Evolutionary conservation across 2,797 vertebrate genomes (phyloP).

Genomic region (Gadopsis marmoratus): DNA sequence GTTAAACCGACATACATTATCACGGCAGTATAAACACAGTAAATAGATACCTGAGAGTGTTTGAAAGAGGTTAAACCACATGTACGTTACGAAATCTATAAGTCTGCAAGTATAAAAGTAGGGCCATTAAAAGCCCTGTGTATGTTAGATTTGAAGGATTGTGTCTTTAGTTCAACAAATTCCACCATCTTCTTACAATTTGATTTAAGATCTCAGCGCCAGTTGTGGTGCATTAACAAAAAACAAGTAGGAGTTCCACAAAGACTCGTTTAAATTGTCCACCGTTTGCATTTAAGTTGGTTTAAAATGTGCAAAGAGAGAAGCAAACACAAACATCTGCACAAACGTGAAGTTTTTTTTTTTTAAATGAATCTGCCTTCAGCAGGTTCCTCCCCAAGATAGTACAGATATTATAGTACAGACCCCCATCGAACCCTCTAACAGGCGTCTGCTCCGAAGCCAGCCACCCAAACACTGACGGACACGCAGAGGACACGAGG

Average conservation of each 20-base stretch:
- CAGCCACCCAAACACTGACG: background rate
- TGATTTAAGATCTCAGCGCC: background rate
- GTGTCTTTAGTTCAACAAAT: background rate
- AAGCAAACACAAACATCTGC: background rate
- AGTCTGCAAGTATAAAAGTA: background rate
- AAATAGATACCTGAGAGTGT: background rate
- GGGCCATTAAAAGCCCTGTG: conserved; percentile 1
- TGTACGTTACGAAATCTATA: conserved; percentile 2
- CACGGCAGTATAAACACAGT: conserved; percentile 23
- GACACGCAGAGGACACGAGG: background rate
- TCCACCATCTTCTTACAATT: background rate
- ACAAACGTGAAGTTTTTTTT: background rate
- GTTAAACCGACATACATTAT: conserved; percentile 16
- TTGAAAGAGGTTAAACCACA: background rate
- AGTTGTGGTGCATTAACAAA: background rate
- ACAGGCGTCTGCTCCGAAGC: background rate
- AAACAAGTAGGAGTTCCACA: background rate
- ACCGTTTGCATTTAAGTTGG: background rate
- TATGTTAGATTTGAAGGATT: background rate
- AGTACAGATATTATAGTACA: conserved; percentile 2
- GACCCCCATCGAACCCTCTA: conserved; percentile 30
- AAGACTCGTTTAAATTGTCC: background rate
- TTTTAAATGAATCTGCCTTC: background rate
- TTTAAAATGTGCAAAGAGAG: background rate
- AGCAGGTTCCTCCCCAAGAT: background rate